These are phyloP conservation scores for Capitella teleta DNA, from an alignment of 1,140 invertebrate genomes.

Conservation along the genomic window DNA sequence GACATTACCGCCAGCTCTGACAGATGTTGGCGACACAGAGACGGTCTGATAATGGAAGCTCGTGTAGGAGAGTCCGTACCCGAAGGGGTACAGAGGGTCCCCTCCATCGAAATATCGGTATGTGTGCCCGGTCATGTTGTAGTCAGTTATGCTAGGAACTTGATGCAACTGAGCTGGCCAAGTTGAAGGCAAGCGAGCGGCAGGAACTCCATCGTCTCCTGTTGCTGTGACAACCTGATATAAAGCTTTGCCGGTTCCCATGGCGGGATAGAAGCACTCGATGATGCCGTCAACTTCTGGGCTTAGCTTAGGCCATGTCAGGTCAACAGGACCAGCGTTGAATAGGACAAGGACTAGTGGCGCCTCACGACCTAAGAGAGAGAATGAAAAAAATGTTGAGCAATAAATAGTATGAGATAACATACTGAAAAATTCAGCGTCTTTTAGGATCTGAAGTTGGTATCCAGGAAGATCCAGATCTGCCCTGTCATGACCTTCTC, in stretches of 20 bases:
- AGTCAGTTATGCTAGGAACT: constrained; percentile 32
- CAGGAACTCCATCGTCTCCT: constrained; percentile 20
- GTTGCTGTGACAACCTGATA: constrained; percentile 14
- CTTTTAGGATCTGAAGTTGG: constrained; percentile 11
- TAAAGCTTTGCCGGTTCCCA: constrained; percentile 28
- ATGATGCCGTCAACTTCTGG: constrained; percentile 23
- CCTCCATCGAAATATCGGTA: constrained; percentile 30
- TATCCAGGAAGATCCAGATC: constrained; percentile 11
- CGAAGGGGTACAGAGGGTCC: constrained; percentile 14
- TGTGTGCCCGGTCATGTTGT: constrained; percentile 32
- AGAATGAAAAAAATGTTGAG: background rate
- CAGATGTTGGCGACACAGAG: background rate
- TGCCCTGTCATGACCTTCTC: constrained; percentile 12
- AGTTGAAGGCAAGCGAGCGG: constrained; percentile 26
- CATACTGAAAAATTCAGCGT: constrained; percentile 10
- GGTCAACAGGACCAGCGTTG: constrained; percentile 32
- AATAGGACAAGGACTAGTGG: constrained; percentile 25
- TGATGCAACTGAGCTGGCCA: constrained; percentile 20
- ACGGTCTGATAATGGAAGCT: constrained; percentile 12
- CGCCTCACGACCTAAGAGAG: background rate
- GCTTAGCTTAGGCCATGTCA: constrained; percentile 19
- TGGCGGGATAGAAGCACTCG: constrained; percentile 32
- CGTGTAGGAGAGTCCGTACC: constrained; percentile 17
- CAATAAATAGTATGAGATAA: background rate
- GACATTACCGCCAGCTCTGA: constrained; percentile 1